Evolutionary conservation across 2,888 invertebrate species (phyloP), one percentile per base, ranked within the genome.

Genomic region (Minunthozetes semirufus): DNA sequence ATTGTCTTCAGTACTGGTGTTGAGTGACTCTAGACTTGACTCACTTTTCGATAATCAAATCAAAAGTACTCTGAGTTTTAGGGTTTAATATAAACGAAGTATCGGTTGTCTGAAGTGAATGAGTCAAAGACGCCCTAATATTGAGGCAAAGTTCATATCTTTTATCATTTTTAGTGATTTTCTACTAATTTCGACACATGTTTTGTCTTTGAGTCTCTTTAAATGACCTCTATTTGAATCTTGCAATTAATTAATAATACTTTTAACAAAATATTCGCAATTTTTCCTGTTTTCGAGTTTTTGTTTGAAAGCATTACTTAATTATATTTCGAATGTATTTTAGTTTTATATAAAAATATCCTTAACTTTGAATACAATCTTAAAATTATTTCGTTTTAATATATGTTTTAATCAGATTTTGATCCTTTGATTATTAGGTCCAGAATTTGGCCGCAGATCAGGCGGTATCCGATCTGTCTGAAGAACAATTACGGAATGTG

Each of bases 401-500:
- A 9, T 42, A 13, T 1, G 42, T 42, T 42, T 42, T 42, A 42
- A 42, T 42, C 11, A 1, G 13, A 13, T 42, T 42, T 42, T 42
- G n/a, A n/a, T n/a, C 8, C 1, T 9, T 42, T 42, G 11, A 42
- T 9, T 42, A n/a, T 42, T 42, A 61, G 63, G 63, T 29, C 33
- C 27, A 63, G 19, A 59, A 25, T 15, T 59, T 59, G 59, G 66
- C 50, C 22, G 68, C 66, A 50, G 68, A 74, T 46, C 42, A 63
- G 46, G 74, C 25, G 19, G 25, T 74, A 9, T 50, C 38, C 15
- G 53, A 74, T 71, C 38, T 74, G 19, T 70, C 68, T 42, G 76
- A 73, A 25, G 76, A 76, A 70, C 66, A 73, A 71, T 46, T 76
- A n/a, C 25, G 59, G n/a, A 71, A 70, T 70, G 72, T 76, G 15